Evolutionary conservation across 2,888 invertebrate species (phyloP).

Genomic region (Apamea crenata): DNA sequence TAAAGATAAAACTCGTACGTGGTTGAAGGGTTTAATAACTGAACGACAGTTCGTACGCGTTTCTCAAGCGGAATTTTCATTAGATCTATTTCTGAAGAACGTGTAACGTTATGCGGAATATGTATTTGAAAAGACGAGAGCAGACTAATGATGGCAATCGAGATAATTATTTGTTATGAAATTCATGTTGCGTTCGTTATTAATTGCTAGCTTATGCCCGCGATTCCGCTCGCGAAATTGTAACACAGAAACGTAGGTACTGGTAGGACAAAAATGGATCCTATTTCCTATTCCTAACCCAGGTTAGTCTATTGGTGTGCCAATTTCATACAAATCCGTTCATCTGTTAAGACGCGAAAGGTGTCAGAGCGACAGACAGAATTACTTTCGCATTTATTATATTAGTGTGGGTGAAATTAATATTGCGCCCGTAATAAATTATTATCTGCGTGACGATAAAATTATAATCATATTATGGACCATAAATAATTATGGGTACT

Average conservation of each 20-base stretch:
- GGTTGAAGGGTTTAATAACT: slow-evolving; percentile 63
- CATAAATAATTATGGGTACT: slow-evolving; percentile 10
- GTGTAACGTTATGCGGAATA: slow-evolving; percentile 47
- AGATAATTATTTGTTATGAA: slow-evolving; percentile 28
- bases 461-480: slow-evolving; percentile 10
- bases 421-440: slow-evolving; percentile 28
- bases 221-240: background rate
- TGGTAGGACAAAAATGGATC: background rate
- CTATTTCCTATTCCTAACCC: background rate
- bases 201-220: background rate
- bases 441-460: slow-evolving; percentile 32
- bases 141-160: slow-evolving; percentile 56
- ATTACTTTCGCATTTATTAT: background rate
- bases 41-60: slow-evolving; percentile 53
- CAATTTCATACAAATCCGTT: background rate
- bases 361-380: background rate
- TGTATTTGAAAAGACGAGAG: slow-evolving; percentile 55
- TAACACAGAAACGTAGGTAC: no score
- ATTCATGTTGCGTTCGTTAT: slow-evolving; percentile 36
- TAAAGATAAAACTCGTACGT: slow-evolving; percentile 70
- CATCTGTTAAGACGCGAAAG: background rate
- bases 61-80: slow-evolving; percentile 65
- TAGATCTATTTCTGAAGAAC: slow-evolving; percentile 62
- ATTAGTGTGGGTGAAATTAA: slow-evolving; percentile 19
- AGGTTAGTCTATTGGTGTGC: background rate